Base-by-base conservation (phyloP, 2,888 invertebrate genomes). In the Rhagophthalmus giganteus region DNA sequence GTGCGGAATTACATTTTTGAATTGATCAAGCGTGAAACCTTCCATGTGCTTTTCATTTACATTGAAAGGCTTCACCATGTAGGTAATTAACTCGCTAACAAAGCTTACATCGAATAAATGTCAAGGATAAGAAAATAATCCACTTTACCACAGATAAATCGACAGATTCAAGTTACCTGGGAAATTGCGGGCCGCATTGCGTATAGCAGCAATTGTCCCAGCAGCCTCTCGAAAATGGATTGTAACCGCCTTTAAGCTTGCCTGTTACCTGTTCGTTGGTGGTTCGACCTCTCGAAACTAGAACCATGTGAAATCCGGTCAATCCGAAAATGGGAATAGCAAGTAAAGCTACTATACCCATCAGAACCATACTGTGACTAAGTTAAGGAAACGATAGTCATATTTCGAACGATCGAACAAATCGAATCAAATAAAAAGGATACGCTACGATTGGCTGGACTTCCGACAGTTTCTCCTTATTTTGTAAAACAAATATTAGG, bases 261-360 rank as follows among this genome's bases (percentile, higher is more conserved):
- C 97, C 97, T 9, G 99, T 99, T 55, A 99, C 98, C 82, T 99
- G 99, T 79, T 99, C 99, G 78, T 99, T 99, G 59, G 99, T 99
- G 47, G 99, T 99, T 60, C 98, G 83, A 26, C 98, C 99, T 55
- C 97, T 81, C 15, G 94, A 90, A 42, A 99, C 96, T 62, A 99
- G 82, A 67, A 98, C 90, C 81, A 97, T 88, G 76, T 99, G 99
- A 79, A 99, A 99, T 55, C 94, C 94, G 54, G 98, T 97, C 71
- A 99, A 81, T 62, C 98, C 99, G 76, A 95, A 88, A 66, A 99
- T 95, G 55, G 99, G 99, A 73, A 99, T 91, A 69, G 95, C 88
- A 66, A 99, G 80, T 59, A 99, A 75, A 20, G 88, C 86, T 71
- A 96, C 93, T 66, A 97, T 83, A 62, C 88, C 90, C 89, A 97